Evolutionary conservation across 2,888 invertebrate species (phyloP), one percentile per base, ranked within the genome.

Genomic region (Ephialtes manifestator): DNA sequence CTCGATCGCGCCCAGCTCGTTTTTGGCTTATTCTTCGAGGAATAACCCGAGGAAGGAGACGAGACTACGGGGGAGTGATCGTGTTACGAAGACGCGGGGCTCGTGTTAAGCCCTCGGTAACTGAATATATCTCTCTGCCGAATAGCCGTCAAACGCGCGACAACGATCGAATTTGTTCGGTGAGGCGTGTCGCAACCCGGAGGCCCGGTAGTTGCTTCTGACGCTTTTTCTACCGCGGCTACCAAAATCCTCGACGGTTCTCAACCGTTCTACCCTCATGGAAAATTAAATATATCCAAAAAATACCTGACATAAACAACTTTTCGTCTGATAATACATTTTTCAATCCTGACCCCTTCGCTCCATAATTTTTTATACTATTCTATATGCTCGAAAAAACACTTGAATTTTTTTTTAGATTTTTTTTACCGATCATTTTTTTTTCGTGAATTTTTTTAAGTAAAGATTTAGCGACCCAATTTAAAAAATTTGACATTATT

Each of bases 101-200:
- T 91, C 90, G 91, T 91, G 90, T 92, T 92, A 92, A 91, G 90
- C 89, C 85, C 76, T 43, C 53, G 90, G 89, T 91, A 92, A 92
- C 92, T 90, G 90, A 93, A 92, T 93, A 92, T 90, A 90, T 91
- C 89, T 90, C 79, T 78, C 89, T 89, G 88, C 82, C 90, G 90
- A 92, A 92, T 92, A 91, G 92, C 90, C 91, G 92, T 92, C 92
- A 91, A 93, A 92, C 87, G 88, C 88, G 87, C 89, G 91, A 91
- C 90, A 90, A 92, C 91, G 91, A 92, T 93, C 92, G 89, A 92
- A 92, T 93, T 93, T 92, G 89, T 90, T 85, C 91, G 89, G 79
- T 88, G 89, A 89, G 84, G 88, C 90, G 90, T 90, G 86, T 53
- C 86, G 85, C 84, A 68, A 79, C 68, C 80, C 81, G 77, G 55